Conservation (phyloP, 2,113 vertebrate genomes). For the Aphyosemion australe region DNA sequence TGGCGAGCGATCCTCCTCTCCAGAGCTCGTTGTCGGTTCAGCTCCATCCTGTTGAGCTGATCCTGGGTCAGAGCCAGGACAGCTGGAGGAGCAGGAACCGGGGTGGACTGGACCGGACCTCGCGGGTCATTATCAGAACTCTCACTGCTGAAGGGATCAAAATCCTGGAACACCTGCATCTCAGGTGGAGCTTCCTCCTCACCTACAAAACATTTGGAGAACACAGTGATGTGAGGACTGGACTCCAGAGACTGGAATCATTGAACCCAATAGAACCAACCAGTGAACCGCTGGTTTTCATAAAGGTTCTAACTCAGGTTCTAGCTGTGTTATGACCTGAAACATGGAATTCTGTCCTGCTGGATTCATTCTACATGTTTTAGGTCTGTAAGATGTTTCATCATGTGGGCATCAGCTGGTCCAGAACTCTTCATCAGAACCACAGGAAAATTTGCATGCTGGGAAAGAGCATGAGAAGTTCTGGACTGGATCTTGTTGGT, state of each 20-base stretch:
- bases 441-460: neutral
- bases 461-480: neutral
- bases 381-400: too few species aligned
- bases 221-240: neutral
- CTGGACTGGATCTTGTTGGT: neutral
- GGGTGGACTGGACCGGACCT: slow-evolving; percentile 45
- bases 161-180: slow-evolving; percentile 38
- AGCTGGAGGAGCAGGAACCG: slow-evolving; percentile 15
- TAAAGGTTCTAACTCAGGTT: neutral
- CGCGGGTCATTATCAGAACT: slow-evolving; percentile 15
- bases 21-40: slow-evolving; percentile 87
- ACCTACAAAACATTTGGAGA: slow-evolving; percentile 22
- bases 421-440: too few species aligned
- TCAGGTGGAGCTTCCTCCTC: slow-evolving; percentile 38
- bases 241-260: too few species aligned
- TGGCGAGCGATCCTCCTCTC: slow-evolving; percentile 84
- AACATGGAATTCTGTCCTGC: too few species aligned
- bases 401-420: too few species aligned
- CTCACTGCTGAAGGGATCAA: slow-evolving; percentile 29
- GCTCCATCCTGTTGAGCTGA: slow-evolving; percentile 84
- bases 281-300: too few species aligned
- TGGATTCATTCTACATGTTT: too few species aligned
- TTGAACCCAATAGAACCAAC: too few species aligned
- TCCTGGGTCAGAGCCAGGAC: slow-evolving; percentile 82
- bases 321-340: too few species aligned